Evolutionary conservation across 1,140 invertebrate genomes (phyloP), one percentile per base, ranked within the genome.

Genomic region (Neodiprion lecontei): DNA sequence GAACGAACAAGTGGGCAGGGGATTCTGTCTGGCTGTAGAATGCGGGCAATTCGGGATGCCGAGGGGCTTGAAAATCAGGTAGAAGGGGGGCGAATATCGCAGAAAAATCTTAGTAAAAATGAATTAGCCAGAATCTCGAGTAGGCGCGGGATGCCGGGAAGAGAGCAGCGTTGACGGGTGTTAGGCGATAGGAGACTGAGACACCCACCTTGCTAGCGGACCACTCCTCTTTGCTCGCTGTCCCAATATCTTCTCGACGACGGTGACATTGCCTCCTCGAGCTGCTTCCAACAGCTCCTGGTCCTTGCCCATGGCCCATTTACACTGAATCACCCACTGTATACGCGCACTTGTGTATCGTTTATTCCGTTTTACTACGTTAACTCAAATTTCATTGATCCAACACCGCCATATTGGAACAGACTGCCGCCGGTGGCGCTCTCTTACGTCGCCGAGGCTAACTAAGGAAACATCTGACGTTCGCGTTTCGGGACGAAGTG

Each of bases 241-340:
- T 81, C 91, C 92, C 78, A 98, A 90, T 84, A 98, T 95, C 90
- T 97, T 97, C 88, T 98, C 96, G 69, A 98, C 96, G 79, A 94
- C 92, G 75, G 91, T 90, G 80, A 94, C 91, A 89, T 98, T 96
- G 85, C 97, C 97, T 89, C 93, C 96, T 82, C 97, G 92, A 78
- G 96, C 96, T 81, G 96, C 97, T 86, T 98, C 96, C 86, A 99
- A 91, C 88, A 99, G 92, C 90, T 98, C 97, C 88, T 97, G 95
- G 88, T 98, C 97, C 90, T 97, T 97, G 85, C 96, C 97, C 96
- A 99, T 96, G 89, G 89, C 89, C 90, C 91, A 92, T 92, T 90
- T 91, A 92, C 89, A 89, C 84, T 78, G 83, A 40, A 83, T 84
- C 83, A 83, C 82, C 79, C 85, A 84, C 84, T 87, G 84, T 82